These are phyloP conservation scores for Xiphophorus birchmanni DNA, from an alignment of 2,797 vertebrate species.

Conservation along the genomic window DNA sequence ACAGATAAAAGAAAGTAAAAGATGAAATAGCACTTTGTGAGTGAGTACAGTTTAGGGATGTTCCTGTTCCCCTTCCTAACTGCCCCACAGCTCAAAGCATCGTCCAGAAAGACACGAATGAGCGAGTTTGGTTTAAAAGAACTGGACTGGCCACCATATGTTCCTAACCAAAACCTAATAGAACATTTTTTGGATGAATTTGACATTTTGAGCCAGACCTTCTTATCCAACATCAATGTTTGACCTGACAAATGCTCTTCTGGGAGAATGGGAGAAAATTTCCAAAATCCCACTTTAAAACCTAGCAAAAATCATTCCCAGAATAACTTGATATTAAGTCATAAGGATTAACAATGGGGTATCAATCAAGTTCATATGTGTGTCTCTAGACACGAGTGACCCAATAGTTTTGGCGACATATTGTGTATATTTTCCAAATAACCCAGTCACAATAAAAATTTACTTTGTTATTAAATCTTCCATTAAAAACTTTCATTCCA, in stretches of 20 bases:
- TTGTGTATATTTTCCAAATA: neutral
- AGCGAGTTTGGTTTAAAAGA: neutral
- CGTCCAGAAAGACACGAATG: neutral
- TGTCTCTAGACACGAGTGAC: neutral
- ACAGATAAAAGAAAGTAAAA: neutral
- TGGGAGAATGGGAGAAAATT: neutral
- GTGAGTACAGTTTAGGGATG: neutral
- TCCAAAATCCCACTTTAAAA: neutral
- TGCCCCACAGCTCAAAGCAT: neutral
- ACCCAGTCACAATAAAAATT: neutral
- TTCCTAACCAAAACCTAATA: neutral
- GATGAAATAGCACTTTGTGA: too few relatives aligned
- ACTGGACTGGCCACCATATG: neutral
- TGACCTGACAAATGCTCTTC: neutral
- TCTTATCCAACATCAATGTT: neutral
- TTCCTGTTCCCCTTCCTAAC: neutral
- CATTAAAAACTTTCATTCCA: neutral
- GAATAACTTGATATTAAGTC: neutral
- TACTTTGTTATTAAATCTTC: neutral
- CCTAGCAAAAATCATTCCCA: neutral
- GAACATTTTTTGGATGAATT: neutral
- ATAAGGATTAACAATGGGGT: neutral
- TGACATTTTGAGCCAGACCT: neutral
- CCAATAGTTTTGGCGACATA: neutral
- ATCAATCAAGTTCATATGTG: neutral